Evolutionary conservation across 35 echinoderm and acorn worm genomes (phyloP), one percentile per base, ranked within the genome.

Genomic region (Lytechinus variegatus): DNA sequence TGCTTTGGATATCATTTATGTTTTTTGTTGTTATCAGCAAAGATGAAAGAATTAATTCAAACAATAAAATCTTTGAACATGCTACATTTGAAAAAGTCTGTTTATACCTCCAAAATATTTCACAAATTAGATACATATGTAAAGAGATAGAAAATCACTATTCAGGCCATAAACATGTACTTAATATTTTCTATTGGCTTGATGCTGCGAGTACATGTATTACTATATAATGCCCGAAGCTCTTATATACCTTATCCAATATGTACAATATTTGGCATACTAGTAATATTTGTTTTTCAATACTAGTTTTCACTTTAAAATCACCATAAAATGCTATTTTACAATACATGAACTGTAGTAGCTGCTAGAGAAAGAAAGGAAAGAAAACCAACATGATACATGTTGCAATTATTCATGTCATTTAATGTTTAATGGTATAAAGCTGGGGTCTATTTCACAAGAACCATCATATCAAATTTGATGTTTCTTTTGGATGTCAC

Each of bases 231-330:
- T 79, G 66, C 66, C 66, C 6, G 33, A 79, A 79, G 66, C 19
- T 79, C 66, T n/a, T 79, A 24, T 79, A 7, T 79, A 8, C 14
- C 19, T 6, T n/a, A 79, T 24, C 19, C n/a, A 79, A 79, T 79
- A 79, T 79, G 3, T 79, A 79, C 66, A 79, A 79, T 79, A 79
- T 79, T 79, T 79, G 66, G 66, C 66, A n/a, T 79, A n/a, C n/a
- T n/a, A n/a, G n/a, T n/a, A 79, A 24, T 79, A 5, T 79, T 19
- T 58, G 19, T 5, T 71, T 79, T 16, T 79, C 66, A 56, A 11
- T 11, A 56, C 8, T 58, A 58, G 9, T 58, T 11, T 11, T 11
- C 9, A 58, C 56, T 58, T 58, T 58, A 58, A 58, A 57, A 58
- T 58, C 0, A 58, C 56, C 56, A 58, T 58, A 2, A 58, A 9